These are phyloP conservation scores for Andrena haemorrhoa DNA, from an alignment of 2,888 invertebrate genomes.

Conservation along the genomic window DNA sequence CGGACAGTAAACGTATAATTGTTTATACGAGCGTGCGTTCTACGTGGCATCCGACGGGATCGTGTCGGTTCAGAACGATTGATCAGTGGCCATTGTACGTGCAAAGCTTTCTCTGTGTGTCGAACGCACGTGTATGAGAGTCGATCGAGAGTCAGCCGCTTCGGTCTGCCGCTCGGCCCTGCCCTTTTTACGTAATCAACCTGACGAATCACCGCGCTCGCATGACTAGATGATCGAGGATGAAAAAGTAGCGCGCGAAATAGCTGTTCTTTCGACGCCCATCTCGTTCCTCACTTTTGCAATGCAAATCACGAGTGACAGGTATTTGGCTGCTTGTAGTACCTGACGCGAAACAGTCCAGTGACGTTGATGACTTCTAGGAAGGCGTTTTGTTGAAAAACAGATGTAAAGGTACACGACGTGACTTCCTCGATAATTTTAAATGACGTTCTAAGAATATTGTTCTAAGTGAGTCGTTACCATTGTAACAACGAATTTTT, in stretches of 20 bases:
- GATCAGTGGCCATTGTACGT: too few relatives aligned
- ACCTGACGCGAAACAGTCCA: background rate
- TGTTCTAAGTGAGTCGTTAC: too few relatives aligned
- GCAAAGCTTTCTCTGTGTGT: background rate
- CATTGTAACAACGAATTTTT: too few relatives aligned
- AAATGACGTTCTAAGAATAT: too few relatives aligned
- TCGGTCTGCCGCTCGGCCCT: background rate
- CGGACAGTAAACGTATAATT: too few relatives aligned
- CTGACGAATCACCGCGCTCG: slow-evolving; percentile 2
- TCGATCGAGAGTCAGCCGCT: background rate
- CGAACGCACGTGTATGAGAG: background rate
- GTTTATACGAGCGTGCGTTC: too few relatives aligned
- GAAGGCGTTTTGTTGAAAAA: too few relatives aligned
- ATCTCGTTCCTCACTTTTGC: slow-evolving; percentile 13
- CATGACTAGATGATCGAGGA: background rate
- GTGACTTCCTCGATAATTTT: too few relatives aligned
- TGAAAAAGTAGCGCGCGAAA: background rate
- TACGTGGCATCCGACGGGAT: too few relatives aligned
- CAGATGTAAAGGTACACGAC: too few relatives aligned
- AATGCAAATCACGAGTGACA: slow-evolving; percentile 32
- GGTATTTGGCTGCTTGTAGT: background rate
- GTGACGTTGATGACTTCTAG: background rate
- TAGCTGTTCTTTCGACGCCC: slow-evolving; percentile 22
- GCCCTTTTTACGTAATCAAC: slow-evolving; percentile 12
- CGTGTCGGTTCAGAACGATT: too few relatives aligned